Percentiles rank a stretch among this genome's conserved stretches.
These are phyloP conservation scores for Brachypteracias leptosomus DNA, from an alignment of 2,113 vertebrate genomes.

Conservation along the genomic window DNA sequence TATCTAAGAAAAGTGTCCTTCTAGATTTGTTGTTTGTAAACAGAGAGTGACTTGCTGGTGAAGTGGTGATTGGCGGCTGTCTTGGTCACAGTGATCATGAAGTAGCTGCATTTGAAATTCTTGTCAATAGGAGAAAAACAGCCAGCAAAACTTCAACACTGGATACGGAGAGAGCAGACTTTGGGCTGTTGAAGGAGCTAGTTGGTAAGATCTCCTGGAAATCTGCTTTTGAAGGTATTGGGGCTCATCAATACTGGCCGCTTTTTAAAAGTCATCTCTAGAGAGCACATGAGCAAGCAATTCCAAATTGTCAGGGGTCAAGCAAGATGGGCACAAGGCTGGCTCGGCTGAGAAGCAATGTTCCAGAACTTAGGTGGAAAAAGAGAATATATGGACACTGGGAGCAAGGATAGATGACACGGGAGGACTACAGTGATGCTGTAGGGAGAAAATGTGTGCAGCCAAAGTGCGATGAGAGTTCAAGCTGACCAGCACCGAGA, in stretches of 20 bases:
- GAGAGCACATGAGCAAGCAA: background rate
- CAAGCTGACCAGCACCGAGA: background rate
- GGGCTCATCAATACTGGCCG: background rate
- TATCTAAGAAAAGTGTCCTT: background rate
- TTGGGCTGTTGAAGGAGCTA: too few species aligned
- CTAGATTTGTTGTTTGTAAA: background rate
- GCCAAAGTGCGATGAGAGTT: too few species aligned
- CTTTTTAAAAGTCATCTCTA: background rate
- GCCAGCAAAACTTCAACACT: background rate
- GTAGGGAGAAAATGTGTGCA: too few species aligned
- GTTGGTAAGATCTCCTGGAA: background rate
- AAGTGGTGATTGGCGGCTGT: background rate
- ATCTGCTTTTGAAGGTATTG: background rate
- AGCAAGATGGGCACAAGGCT: background rate
- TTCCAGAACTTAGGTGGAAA: background rate
- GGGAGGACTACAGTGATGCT: background rate
- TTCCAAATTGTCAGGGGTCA: background rate
- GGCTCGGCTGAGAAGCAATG: background rate
- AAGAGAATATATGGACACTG: background rate
- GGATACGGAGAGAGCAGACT: background rate
- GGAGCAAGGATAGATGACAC: background rate
- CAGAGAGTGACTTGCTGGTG: fast-evolving
- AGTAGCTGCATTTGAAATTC: background rate
- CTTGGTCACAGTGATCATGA: background rate
- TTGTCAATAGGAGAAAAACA: background rate